Percentiles rank a stretch among this genome's conserved stretches.
These are phyloP conservation scores for Trachelus tabidus DNA, from an alignment of 2,888 invertebrate species.

Conservation along the genomic window DNA sequence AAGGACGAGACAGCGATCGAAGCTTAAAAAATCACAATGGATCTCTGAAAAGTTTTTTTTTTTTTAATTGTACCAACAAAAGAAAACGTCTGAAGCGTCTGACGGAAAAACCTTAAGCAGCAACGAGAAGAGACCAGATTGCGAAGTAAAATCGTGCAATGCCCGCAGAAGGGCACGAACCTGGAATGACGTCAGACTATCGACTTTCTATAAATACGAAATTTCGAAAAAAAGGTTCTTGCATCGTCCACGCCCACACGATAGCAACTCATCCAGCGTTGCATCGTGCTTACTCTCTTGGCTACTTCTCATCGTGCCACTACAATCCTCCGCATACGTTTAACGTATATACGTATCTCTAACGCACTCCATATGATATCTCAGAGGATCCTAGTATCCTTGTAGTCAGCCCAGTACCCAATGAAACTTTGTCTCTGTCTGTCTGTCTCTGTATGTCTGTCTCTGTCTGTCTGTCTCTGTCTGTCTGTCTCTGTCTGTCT, in stretches of 20 bases:
- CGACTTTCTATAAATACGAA: conserved; percentile 57
- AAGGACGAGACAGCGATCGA: too few species aligned
- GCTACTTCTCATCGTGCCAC: neutral
- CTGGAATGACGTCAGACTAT: conserved; percentile 50
- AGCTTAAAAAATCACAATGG: neutral
- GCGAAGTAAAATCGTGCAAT: neutral
- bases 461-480: too few species aligned
- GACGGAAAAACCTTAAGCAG: too few species aligned
- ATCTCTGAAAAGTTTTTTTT: neutral
- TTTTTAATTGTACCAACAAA: neutral
- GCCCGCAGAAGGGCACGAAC: conserved; percentile 13
- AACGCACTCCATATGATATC: neutral
- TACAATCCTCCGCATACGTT: neutral
- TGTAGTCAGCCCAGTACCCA: neutral
- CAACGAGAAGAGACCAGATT: neutral
- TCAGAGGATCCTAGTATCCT: neutral
- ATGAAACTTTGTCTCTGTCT: too few species aligned
- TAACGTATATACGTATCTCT: neutral
- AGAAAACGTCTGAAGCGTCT: neutral
- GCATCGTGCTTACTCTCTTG: neutral
- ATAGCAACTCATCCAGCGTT: neutral
- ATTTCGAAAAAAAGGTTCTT: conserved; percentile 30
- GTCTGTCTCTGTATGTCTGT: too few species aligned
- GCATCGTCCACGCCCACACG: neutral
- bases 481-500: too few species aligned